A percentile compares a stretch with the other conserved stretches of the same genome.
phyloP scores from a whole-genome alignment of 2,888 invertebrate genomes.

The Patella ulyssiponensis region DNA sequence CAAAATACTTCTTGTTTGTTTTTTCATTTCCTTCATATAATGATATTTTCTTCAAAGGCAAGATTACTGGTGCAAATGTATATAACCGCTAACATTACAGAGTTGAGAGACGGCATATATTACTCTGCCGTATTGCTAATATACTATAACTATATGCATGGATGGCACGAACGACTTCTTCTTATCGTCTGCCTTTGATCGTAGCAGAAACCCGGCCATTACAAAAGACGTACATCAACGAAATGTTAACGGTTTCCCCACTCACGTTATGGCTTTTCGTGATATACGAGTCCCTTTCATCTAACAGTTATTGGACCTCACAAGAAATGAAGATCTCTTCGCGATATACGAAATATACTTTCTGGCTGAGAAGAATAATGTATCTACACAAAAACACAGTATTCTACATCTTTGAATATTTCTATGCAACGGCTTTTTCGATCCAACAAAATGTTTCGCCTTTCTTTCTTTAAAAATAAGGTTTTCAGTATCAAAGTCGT shows the following conservation, averaged over 20 bases:
- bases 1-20: background rate
- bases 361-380: no score
- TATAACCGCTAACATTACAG: background rate
- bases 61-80: constrained; percentile 9
- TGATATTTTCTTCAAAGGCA: constrained; percentile 10
- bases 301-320: constrained; percentile 1
- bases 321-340: background rate
- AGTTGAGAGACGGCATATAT: background rate
- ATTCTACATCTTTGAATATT: no score
- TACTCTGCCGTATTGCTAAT: constrained; percentile 10
- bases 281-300: constrained; percentile 6
- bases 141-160: constrained; percentile 12
- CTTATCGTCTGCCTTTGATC: constrained; percentile 9
- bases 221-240: background rate
- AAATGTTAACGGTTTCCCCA: constrained; percentile 5
- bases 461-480: no score
- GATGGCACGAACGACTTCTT: constrained; percentile 7
- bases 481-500: no score
- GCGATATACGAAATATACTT: no score
- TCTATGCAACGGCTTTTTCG: no score
- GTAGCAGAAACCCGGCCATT: constrained; percentile 5
- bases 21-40: constrained; percentile 7
- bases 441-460: no score
- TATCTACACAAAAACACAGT: no score
- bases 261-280: constrained; percentile 9